Percentiles rank a stretch among this genome's conserved stretches.
Evolutionary conservation across 2,797 vertebrate species (phyloP).

Genomic region (Galagoides demidoff): DNA sequence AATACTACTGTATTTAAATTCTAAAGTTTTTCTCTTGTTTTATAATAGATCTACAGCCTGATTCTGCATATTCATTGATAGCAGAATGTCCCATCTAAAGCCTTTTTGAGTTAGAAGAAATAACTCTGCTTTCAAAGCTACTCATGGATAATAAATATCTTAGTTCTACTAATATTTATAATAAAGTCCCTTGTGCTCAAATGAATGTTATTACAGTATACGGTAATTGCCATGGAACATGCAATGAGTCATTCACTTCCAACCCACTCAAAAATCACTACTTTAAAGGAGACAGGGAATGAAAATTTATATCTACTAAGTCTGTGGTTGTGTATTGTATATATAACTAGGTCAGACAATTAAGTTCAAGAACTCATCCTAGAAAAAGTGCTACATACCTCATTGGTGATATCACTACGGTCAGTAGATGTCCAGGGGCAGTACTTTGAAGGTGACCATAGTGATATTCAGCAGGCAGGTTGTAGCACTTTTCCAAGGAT

Average conservation of each 20-base stretch:
- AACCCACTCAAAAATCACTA: neutral
- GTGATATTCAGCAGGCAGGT: too few species aligned
- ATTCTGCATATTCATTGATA: neutral
- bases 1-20: constrained; percentile 12
- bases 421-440: too few species aligned
- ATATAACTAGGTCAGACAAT: neutral
- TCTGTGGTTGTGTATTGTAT: neutral
- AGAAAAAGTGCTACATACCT: too few species aligned
- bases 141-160: constrained; percentile 8
- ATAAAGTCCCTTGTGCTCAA: neutral
- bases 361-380: too few species aligned
- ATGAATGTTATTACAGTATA: neutral
- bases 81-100: neutral
- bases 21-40: neutral
- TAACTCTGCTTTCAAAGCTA: neutral
- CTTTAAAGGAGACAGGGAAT: neutral
- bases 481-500: too few species aligned
- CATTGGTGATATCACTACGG: too few species aligned
- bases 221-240: neutral
- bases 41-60: neutral
- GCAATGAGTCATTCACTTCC: neutral
- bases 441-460: too few species aligned
- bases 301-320: neutral
- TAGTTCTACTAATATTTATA: neutral
- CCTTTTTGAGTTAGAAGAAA: neutral